Conservation (phyloP, 2,797 vertebrate species). For the Benthosema pterotum region DNA sequence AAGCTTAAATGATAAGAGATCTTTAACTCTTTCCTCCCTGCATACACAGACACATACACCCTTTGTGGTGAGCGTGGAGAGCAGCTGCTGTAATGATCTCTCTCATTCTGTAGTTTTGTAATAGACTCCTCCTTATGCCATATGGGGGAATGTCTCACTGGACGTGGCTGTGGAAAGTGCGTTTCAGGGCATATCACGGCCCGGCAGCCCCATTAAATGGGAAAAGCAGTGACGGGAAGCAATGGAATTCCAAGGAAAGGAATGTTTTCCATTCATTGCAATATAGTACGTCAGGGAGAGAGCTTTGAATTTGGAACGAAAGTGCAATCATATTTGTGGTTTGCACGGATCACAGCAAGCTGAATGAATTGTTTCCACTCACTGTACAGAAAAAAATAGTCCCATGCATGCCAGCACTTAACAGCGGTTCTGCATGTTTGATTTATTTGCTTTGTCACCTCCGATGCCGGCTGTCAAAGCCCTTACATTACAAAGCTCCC, state of each 20-base stretch:
- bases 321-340: neutral
- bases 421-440: too few species aligned
- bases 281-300: neutral
- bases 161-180: slow-evolving; percentile 43
- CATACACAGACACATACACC: neutral
- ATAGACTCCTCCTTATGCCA: slow-evolving; percentile 13
- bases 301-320: slow-evolving; percentile 8
- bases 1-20: slow-evolving; percentile 7
- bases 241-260: slow-evolving; percentile 24
- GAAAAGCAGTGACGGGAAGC: slow-evolving; percentile 47
- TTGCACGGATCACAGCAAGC: too few species aligned
- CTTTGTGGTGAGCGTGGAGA: neutral
- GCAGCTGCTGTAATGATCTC: neutral
- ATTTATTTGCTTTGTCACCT: too few species aligned
- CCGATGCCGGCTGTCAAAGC: too few species aligned
- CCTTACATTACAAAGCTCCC: too few species aligned
- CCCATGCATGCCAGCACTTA: too few species aligned
- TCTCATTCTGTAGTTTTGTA: slow-evolving; percentile 4
- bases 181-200: slow-evolving; percentile 26
- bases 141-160: slow-evolving; percentile 34
- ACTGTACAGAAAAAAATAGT: too few species aligned
- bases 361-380: too few species aligned
- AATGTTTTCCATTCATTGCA: slow-evolving; percentile 13
- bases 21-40: slow-evolving; percentile 51
- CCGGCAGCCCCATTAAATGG: slow-evolving; percentile 37